Evolutionary conservation across 2,113 vertebrate genomes (phyloP), one percentile per base, ranked within the genome.

Genomic region (Plecotus auritus): DNA sequence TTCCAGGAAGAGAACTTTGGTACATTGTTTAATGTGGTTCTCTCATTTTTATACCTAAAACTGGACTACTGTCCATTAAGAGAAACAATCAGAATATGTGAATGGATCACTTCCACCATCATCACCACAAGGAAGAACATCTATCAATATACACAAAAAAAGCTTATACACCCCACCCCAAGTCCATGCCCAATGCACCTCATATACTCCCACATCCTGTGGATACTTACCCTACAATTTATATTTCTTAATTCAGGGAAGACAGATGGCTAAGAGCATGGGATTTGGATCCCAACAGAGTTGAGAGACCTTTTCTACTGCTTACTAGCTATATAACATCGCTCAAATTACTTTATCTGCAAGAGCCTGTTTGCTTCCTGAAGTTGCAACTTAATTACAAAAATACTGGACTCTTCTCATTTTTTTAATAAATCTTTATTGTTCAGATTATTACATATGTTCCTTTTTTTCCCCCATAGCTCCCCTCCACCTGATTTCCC

Each of bases 291-390:
- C 72, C 35, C 66, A 91, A 88, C 4, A 89, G 64, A 89, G 77
- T 93, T 42, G 42, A 12, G 67, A 93, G 40, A 90, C 40, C 56
- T 95, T 37, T 88, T 51, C 42, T 92, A 95, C 78, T 91, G 74
- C 82, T 95, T 74, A 90, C 51, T 67, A 94, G 42, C 64, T 90
- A 9, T 84, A 70, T 74, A 94, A 96, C 45, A 70, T 96, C 85
- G 17, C 66, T 90, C 72, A 92, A 80, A 35, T 95, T 90, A 82
- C 42, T 92, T 95, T 87, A 90, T 94, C 72, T 88, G 42, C 47
- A 83, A 78, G 67, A 86, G 35, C 40, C 26, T 67, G 22, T 91
- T 94, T 96, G 42, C 51, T 59, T 94, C 56, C 45, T 80, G 61
- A 91, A 59, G 66, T 49, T 61, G 9, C 22, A 56, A 72, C 87